Evolutionary conservation across 2,888 invertebrate species (phyloP), one percentile per base, ranked within the genome.

Genomic region (Hyppa rectilinea): DNA sequence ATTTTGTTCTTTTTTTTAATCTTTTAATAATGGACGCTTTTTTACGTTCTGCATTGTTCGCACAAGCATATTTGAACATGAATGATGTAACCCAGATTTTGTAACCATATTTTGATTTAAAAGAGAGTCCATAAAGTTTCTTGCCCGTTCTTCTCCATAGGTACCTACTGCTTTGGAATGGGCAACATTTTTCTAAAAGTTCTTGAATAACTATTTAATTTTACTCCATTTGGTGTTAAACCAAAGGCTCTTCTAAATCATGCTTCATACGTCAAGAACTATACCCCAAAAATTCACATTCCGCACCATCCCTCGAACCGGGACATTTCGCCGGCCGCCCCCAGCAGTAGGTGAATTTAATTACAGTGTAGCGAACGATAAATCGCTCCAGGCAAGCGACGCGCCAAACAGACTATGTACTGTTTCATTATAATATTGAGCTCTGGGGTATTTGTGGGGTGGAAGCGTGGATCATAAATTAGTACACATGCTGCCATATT

Each of bases 301-400:
- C 36, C 49, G 20, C 53, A 61, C 47, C 65, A 74, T 29, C 64
- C 71, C 76, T 71, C 49, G 69, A 78, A 78, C 71, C 77, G 75
- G 81, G 80, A 73, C 75, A 81, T 87, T 87, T 83, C 85, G 81
- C 83, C 82, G 77, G 58, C 59, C 59, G 40, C 65, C 83, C 64
- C 63, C 65, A 45, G 74, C 81, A 69, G 69, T 75, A 75, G 82
- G 79, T 84, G 86, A 87, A 90, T 91, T 91, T 90, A 90, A 91
- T 91, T 91, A 91, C 86, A 84, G 70, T 78, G 75, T 75, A 75
- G 80, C 81, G 80, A 83, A 71, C 84, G 76, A 87, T 87, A 87
- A 84, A 87, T 90, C 85, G 83, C 78, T 75, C 71, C 67, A 63
- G 81, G 84, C 78, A 53, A 66, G 67, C 71, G 64, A 67, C 71